Conservation (phyloP, 2,113 vertebrate genomes). For the Aldabrachelys gigantea region DNA sequence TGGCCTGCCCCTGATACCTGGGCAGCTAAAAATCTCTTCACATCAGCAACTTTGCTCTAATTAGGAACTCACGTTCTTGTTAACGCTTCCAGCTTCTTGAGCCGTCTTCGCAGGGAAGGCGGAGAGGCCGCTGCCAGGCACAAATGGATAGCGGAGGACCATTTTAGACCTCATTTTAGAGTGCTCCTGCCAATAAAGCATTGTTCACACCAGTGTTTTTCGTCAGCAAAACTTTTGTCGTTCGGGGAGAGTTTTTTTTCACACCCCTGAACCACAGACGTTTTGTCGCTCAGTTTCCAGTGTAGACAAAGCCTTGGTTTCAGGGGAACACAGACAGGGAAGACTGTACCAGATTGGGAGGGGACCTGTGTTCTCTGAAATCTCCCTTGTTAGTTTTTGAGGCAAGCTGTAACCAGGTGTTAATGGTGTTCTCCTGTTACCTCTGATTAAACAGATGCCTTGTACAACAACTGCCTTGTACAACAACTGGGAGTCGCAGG, state of each 20-base stretch:
- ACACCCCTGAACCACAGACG: too few species aligned
- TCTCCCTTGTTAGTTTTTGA: neutral
- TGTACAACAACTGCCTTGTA: neutral
- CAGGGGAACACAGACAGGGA: too few species aligned
- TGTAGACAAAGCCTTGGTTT: too few species aligned
- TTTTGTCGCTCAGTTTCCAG: too few species aligned
- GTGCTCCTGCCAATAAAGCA: too few species aligned
- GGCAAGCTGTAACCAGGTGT: neutral
- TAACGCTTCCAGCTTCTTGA: neutral
- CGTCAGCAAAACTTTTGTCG: too few species aligned
- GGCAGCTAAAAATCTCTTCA: neutral
- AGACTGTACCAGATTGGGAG: neutral
- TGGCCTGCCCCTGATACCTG: neutral
- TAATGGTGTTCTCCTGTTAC: neutral
- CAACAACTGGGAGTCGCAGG: neutral
- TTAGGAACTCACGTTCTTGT: neutral
- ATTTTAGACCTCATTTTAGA: neutral
- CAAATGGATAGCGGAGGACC: neutral
- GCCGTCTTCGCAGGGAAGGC: too few species aligned
- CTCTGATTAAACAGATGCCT: neutral
- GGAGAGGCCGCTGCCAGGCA: neutral
- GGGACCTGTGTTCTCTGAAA: neutral
- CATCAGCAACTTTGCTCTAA: neutral
- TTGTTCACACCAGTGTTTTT: too few species aligned
- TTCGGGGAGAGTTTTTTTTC: too few species aligned